Base-by-base conservation (phyloP, 2,888 invertebrate genomes). In the Drosophila pegasa region DNA sequence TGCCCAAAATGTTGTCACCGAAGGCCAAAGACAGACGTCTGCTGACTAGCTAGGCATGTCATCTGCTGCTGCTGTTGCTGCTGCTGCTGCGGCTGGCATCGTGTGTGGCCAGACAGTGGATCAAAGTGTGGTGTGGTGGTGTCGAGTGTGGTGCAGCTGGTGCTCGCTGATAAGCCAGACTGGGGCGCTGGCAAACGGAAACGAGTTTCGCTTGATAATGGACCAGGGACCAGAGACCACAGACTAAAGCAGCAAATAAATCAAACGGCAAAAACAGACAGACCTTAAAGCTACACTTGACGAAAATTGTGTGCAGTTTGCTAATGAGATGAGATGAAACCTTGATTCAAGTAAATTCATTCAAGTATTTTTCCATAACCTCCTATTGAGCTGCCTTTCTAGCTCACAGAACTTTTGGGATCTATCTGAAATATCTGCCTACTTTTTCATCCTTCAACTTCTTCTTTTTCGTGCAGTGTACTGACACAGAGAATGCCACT, bases 191-290 rank as follows among this genome's bases (percentile, higher is more conserved):
- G 63, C 64, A 37, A 75, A 62, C 76, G 76, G 76, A 76, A 76
- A 76, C 79, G 76, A 78, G 76, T 75, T 75, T 75, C 75, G 78
- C 75, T 61, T 78, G 75, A 75, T 75, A 75, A 69, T 64, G 78
- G 78, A 57, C 78, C 78, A 75, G 63, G 38, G 60, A 40, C 9
- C 52, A 55, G 25, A 54, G 47, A 52, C 25, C 64, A 65, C 12
- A 58, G 48, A 54, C 35, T 38, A 27, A n/a, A 35, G 10, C 35
- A 27, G 10, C 18, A 33, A 20, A 51, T 66, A 67, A 69, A 65
- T 57, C 58, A 56, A 61, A 40, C 37, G 29, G 52, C 52, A 16
- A 22, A 45, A 16, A 43, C 69, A 50, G 50, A 25, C 14, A 41
- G 25, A 47, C 29, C 16, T 51, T 22, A n/a, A 45, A 31, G 16